These are phyloP conservation scores for Teinopalpus imperialis DNA, from an alignment of 2,888 invertebrate species.

Conservation along the genomic window DNA sequence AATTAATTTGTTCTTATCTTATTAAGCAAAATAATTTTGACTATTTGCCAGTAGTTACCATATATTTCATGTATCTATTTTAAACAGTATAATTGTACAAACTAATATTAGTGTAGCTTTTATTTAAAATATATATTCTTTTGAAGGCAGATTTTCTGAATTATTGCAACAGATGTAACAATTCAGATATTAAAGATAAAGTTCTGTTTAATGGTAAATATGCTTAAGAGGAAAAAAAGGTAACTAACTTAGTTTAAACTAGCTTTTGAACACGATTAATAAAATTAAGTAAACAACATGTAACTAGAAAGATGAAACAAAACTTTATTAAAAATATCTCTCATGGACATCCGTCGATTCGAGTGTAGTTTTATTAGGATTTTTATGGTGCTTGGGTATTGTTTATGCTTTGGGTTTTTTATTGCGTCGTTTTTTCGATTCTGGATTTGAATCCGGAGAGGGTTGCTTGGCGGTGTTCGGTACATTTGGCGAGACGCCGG, in stretches of 20 bases:
- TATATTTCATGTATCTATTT: slow-evolving; percentile 2
- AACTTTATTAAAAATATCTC: neutral
- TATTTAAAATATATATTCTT: slow-evolving; percentile 22
- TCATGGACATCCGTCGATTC: slow-evolving; percentile 8
- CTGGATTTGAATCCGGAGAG: slow-evolving; percentile 26
- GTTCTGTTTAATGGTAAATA: neutral
- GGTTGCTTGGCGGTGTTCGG: slow-evolving; percentile 38
- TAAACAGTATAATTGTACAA: slow-evolving; percentile 28
- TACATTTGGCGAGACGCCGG: slow-evolving; percentile 58
- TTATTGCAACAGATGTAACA: slow-evolving; percentile 27
- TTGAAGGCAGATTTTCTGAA: slow-evolving; percentile 44
- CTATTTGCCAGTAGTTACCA: no score
- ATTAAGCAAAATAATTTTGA: slow-evolving; percentile 11
- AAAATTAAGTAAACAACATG: no score
- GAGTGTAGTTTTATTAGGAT: slow-evolving; percentile 4
- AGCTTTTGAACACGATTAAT: no score
- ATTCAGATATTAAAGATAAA: neutral
- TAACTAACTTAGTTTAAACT: no score
- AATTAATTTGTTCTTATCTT: neutral
- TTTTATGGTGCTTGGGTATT: neutral
- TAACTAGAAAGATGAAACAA: no score
- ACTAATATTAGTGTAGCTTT: slow-evolving; percentile 12
- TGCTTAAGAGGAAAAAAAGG: no score
- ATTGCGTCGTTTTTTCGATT: slow-evolving; percentile 63
- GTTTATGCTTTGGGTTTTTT: slow-evolving; percentile 61